Evolutionary conservation across 2,797 vertebrate genomes (phyloP).

Genomic region (Hybognathus amarus): DNA sequence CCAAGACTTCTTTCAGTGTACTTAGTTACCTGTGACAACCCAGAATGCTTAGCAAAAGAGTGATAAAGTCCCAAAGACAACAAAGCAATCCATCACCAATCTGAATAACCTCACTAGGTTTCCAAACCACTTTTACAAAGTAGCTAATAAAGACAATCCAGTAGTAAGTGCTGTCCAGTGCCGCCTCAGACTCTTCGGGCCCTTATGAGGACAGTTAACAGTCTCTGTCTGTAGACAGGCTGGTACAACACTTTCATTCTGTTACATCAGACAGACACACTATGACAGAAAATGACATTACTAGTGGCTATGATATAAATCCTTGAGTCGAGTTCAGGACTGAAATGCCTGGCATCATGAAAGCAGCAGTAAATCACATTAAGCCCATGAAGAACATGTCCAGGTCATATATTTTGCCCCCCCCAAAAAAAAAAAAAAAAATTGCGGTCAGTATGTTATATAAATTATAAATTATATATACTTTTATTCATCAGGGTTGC

Average conservation of each 20-base stretch:
- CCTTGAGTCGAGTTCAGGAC: conserved; percentile 53
- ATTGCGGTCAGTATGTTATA: background rate
- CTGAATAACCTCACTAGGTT: conserved; percentile 23
- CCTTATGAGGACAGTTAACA: conserved; percentile 12
- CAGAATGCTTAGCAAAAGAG: background rate
- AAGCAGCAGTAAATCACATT: conserved; percentile 29
- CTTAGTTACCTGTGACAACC: background rate
- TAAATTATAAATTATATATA: background rate
- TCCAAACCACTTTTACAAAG: conserved; percentile 1
- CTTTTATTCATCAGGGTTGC: background rate
- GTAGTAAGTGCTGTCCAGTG: conserved; percentile 28
- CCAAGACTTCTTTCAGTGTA: background rate
- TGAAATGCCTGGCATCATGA: conserved; percentile 39
- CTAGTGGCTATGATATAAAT: conserved; percentile 58
- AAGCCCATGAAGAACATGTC: background rate
- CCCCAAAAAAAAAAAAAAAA: background rate
- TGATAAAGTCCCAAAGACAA: background rate
- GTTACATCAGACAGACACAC: conserved; percentile 56
- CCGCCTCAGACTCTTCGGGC: background rate
- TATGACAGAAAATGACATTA: conserved; percentile 56
- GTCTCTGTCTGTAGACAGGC: background rate
- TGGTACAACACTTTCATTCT: conserved; percentile 49
- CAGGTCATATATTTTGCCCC: background rate
- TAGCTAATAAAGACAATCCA: conserved; percentile 11
- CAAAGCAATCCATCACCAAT: conserved; percentile 21